phyloP scores from a whole-genome alignment of 1,140 invertebrate genomes.

The Heliconius melpomene region DNA sequence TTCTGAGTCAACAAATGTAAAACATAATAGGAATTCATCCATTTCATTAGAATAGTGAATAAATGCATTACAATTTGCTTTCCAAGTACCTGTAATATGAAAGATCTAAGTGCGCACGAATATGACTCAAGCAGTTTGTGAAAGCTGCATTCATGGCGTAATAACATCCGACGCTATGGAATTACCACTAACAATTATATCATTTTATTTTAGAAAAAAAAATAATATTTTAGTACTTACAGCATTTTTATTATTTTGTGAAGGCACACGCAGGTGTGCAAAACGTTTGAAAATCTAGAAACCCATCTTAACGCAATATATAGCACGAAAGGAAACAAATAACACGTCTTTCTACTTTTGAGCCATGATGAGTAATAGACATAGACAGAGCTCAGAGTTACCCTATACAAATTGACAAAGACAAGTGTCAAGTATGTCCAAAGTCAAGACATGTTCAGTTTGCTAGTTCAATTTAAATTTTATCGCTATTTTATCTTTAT shows the following conservation, averaged over 20 bases:
- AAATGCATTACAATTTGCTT: not conserved
- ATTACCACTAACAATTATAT: conserved; percentile 19
- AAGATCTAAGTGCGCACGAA: not conserved
- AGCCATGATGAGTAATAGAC: conserved; percentile 74
- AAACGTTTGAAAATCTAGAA: conserved; percentile 67
- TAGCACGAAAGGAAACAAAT: conserved; percentile 66
- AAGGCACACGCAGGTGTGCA: conserved; percentile 75
- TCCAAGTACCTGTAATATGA: conserved; percentile 5
- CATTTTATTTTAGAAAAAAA: not conserved
- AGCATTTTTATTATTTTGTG: conserved; percentile 71
- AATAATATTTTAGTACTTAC: conserved; percentile 58
- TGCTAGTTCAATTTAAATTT: not conserved
- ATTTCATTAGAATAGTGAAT: not conserved
- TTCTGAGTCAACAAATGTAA: not conserved
- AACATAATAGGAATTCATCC: not conserved
- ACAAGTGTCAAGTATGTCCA: not conserved
- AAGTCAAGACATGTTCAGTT: not conserved
- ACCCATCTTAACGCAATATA: conserved; percentile 70
- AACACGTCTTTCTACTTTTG: conserved; percentile 64
- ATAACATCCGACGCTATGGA: conserved; percentile 34
- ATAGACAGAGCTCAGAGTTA: conserved; percentile 8
- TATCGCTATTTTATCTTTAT: not conserved
- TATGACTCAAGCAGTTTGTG: conserved; percentile 38
- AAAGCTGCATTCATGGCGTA: conserved; percentile 42
- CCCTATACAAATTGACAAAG: not conserved